These are phyloP conservation scores for Cydia strobilella DNA, from an alignment of 1,140 invertebrate genomes.

Conservation along the genomic window DNA sequence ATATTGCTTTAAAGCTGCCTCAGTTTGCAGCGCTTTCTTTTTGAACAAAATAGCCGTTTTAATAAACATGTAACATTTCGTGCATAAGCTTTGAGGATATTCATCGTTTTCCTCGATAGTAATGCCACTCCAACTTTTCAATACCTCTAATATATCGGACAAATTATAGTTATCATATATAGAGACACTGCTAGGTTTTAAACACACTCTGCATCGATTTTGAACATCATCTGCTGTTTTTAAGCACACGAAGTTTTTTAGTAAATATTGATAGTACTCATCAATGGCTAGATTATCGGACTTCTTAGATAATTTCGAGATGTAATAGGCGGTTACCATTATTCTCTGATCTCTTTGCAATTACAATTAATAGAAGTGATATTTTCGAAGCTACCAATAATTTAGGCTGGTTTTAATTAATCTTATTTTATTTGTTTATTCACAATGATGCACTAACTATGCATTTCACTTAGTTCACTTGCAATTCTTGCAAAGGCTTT, in stretches of 20 bases:
- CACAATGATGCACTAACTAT: no score
- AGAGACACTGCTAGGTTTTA: slow-evolving; percentile 46
- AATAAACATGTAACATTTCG: slow-evolving; percentile 30
- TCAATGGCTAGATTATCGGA: slow-evolving; percentile 7
- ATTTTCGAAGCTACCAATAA: no score
- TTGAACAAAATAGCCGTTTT: slow-evolving; percentile 39
- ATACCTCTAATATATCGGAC: slow-evolving; percentile 45
- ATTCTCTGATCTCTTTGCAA: background rate
- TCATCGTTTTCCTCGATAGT: slow-evolving; percentile 49
- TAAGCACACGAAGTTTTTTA: slow-evolving; percentile 43
- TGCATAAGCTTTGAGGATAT: slow-evolving; percentile 47
- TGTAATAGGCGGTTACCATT: slow-evolving; percentile 27
- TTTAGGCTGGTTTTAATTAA: no score
- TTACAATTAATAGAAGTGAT: no score
- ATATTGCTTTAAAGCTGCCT: slow-evolving; percentile 33
- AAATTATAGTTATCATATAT: slow-evolving; percentile 45
- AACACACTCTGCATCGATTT: slow-evolving; percentile 50
- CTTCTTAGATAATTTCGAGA: slow-evolving; percentile 12
- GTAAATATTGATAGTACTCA: slow-evolving; percentile 14
- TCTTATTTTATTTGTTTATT: no score
- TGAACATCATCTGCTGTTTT: slow-evolving; percentile 41
- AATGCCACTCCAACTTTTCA: slow-evolving; percentile 48
- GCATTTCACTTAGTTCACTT: no score
- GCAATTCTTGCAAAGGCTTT: no score
- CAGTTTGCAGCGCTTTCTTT: slow-evolving; percentile 36